Evolutionary conservation across 2,888 invertebrate species (phyloP).

Genomic region (Podabrus alpinus): DNA sequence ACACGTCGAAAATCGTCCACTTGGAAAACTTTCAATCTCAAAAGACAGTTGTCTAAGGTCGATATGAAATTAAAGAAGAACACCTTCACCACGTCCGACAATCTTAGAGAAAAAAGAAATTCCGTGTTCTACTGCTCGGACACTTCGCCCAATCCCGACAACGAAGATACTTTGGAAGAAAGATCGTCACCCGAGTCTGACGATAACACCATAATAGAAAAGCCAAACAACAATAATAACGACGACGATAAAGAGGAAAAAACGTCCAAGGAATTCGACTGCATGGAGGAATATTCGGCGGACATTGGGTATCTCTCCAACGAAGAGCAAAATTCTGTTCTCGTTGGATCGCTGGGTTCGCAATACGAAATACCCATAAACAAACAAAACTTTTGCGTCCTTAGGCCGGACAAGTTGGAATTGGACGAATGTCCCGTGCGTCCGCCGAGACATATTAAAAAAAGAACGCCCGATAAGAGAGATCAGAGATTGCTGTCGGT

Average conservation of each 20-base stretch:
- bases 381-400: conserved; percentile 41
- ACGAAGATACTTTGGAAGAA: conserved; percentile 43
- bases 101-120: conserved; percentile 53
- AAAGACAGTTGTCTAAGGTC: conserved; percentile 80
- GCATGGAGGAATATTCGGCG: conserved; percentile 42
- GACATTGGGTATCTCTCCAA: conserved; percentile 55
- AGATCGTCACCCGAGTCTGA: conserved; percentile 50
- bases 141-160: conserved; percentile 39
- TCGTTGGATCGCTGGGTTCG: conserved; percentile 45
- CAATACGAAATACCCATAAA: conserved; percentile 38
- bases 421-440: conserved; percentile 63
- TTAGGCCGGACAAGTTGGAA: conserved; percentile 69
- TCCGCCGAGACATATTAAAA: conserved; percentile 60
- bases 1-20: conserved; percentile 66
- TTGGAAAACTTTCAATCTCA: conserved; percentile 81
- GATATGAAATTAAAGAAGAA: conserved; percentile 71
- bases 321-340: conserved; percentile 38
- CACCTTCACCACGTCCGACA: conserved; percentile 56
- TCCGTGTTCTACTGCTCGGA: conserved; percentile 52
- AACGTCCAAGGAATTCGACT: conserved; percentile 12
- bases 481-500: conserved; percentile 76
- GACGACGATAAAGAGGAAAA: not conserved
- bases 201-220: conserved; percentile 49
- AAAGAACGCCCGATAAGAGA: conserved; percentile 58
- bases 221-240: conserved; percentile 27